Evolutionary conservation across 2,797 vertebrate genomes (phyloP).

Genomic region (Neosilurus mollespiculum): DNA sequence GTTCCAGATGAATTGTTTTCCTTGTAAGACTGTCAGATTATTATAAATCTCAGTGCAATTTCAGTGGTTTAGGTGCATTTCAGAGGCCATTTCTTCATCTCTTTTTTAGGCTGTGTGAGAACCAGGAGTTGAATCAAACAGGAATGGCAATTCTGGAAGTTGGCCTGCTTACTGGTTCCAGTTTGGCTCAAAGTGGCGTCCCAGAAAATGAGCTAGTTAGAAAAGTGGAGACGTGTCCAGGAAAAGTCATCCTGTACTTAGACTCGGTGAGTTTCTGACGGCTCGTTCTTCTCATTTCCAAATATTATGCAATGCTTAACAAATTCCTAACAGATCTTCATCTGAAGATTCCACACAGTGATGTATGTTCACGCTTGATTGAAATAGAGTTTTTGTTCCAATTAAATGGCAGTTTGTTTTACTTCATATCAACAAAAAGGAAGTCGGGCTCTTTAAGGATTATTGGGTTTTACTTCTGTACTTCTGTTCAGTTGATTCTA

Average conservation of each 20-base stretch:
- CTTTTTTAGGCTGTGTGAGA: slow-evolving; percentile 57
- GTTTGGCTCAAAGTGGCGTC: slow-evolving; percentile 42
- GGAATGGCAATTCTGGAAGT: slow-evolving; percentile 73
- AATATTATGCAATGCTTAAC: too few species aligned
- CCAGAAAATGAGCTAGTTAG: slow-evolving; percentile 37
- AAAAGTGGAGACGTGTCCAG: slow-evolving; percentile 63
- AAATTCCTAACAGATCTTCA: not conserved
- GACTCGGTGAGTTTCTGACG: slow-evolving; percentile 63
- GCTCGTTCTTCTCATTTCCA: not conserved
- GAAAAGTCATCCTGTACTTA: slow-evolving; percentile 68
- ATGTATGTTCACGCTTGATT: not conserved
- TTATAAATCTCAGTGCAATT: not conserved
- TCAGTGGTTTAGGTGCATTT: not conserved
- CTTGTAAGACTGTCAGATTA: not conserved
- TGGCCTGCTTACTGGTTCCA: slow-evolving; percentile 67
- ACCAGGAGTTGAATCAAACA: slow-evolving; percentile 54
- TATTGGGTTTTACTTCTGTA: not conserved
- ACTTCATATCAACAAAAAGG: not conserved
- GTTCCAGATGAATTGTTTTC: not conserved
- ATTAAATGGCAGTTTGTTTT: not conserved
- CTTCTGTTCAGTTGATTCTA: not conserved
- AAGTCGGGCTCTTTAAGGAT: not conserved
- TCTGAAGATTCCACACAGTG: not conserved
- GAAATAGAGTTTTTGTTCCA: not conserved
- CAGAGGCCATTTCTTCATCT: not conserved